Evolutionary conservation across 1,140 invertebrate species (phyloP), one percentile per base, ranked within the genome.

Genomic region (Kradibia gibbosae): DNA sequence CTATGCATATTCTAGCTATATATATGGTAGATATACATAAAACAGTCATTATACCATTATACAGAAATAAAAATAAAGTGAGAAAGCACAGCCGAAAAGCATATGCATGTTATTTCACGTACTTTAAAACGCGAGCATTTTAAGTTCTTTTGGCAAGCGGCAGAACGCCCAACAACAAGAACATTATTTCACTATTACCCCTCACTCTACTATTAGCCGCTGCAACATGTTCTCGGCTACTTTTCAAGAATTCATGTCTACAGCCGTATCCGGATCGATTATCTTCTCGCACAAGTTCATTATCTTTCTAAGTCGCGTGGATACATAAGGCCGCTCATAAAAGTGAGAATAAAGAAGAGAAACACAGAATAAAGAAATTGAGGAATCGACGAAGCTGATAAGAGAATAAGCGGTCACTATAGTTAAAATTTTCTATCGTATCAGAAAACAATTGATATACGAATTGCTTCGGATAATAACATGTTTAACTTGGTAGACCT

Each of bases 131-230:
- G 71, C 36, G 25, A 50, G n/a, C 25, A 60, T 31, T 28, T n/a
- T 60, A 60, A 60, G 57, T 60, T 60, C 0, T n/a, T n/a, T 25
- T 60, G 25, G 25, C 22, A 71, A 45, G 36, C 22, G 15, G 4
- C 3, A 15, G 10, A 71, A 39, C 48, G 53, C 45, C 25, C 71
- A 22, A 31, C 45, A 73, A 31, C 45, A 28, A 50, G 71, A 34
- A n/a, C 50, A 53, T 73, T 48, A 73, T 53, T 72, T 48, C 45
- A 53, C 28, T 73, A 31, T 28, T 60, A 60, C 25, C 57, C 5
- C 2, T n/a, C 22, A 20, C 2, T n/a, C n/a, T n/a, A n/a, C n/a
- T 45, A 45, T 13, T 13, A 45, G 13, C 42, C 42, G 5, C 13
- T 45, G 7, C 42, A 5, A 5, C 42, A 8, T 45, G 5, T 45